phyloP scores from a whole-genome alignment of 2,888 invertebrate species.

The Folsomia manolachei region DNA sequence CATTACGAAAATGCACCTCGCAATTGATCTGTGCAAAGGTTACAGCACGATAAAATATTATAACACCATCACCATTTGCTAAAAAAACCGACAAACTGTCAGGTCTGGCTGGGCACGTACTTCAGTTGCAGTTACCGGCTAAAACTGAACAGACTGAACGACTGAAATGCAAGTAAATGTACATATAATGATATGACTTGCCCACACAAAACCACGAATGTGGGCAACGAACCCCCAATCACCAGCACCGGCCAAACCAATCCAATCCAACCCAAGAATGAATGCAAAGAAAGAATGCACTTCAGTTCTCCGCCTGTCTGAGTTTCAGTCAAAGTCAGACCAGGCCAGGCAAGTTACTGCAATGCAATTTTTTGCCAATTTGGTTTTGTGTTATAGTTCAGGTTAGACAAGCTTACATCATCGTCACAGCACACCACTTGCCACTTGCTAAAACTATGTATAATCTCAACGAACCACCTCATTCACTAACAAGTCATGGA shows the following conservation, averaged over 20 bases:
- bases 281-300: conserved; percentile 5
- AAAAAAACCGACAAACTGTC: no score
- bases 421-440: neutral
- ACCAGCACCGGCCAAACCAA: neutral
- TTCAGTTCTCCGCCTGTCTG: neutral
- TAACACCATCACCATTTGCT: no score
- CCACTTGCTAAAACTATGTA: no score
- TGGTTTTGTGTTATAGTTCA: no score
- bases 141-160: neutral
- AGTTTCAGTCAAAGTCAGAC: neutral
- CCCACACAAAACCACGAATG: neutral
- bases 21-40: no score
- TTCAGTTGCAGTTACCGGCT: no score
- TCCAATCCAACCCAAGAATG: neutral
- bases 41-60: no score
- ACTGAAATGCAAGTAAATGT: neutral
- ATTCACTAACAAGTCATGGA: neutral
- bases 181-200: neutral
- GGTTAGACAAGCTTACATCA: neutral
- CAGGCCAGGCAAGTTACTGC: neutral
- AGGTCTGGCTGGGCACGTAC: no score
- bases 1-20: no score
- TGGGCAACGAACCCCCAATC: conserved; percentile 7
- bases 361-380: conserved; percentile 9
- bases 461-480: neutral